Conservation (phyloP, 2,888 invertebrate species). For the Tiliacea aurago region DNA sequence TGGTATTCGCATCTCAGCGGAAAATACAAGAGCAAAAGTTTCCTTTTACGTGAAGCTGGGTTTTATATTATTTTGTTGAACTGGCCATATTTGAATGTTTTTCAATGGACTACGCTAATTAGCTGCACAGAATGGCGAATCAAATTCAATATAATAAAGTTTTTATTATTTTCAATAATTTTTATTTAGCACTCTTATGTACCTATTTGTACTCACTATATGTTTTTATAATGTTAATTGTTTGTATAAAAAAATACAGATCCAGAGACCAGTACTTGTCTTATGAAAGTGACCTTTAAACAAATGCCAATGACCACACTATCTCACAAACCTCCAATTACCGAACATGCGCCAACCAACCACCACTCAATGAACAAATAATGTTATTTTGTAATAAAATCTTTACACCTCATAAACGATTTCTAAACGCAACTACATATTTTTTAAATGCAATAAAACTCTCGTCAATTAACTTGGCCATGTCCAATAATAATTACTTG, state of each 20-base stretch:
- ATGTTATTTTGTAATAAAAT: slow-evolving; percentile 39
- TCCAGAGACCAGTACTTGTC: background rate
- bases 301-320: background rate
- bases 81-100: background rate
- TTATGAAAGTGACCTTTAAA: background rate
- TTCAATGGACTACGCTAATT: slow-evolving; percentile 15
- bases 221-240: background rate
- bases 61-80: slow-evolving; percentile 9
- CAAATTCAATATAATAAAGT: background rate
- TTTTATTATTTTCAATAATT: background rate
- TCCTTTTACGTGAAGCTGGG: slow-evolving; percentile 10
- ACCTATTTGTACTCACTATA: background rate
- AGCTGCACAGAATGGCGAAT: background rate
- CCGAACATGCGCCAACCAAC: background rate
- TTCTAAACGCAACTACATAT: slow-evolving; percentile 26
- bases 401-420: too few relatives aligned
- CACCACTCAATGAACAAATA: background rate
- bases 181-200: background rate
- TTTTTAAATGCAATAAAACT: slow-evolving; percentile 48
- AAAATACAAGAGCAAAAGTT: slow-evolving; percentile 14
- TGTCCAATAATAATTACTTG: slow-evolving; percentile 53
- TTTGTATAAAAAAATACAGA: too few relatives aligned
- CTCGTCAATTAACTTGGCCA: slow-evolving; percentile 45
- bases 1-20: slow-evolving; percentile 4
- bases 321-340: background rate